Conservation (phyloP, 1,140 invertebrate species). For the Drosophila sproati region DNA sequence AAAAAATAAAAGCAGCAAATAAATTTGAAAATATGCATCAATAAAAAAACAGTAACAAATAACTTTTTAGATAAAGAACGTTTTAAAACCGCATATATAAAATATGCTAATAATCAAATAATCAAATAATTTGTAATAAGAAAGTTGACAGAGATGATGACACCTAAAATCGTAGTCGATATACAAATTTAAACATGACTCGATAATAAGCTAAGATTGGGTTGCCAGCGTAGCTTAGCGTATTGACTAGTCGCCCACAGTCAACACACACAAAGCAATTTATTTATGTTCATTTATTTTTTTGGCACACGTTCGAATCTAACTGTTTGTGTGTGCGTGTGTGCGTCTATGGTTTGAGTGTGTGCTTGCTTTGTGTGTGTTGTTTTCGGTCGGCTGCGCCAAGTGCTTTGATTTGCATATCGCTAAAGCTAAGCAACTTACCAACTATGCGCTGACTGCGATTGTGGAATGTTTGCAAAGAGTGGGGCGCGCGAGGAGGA, state of each 20-base stretch:
- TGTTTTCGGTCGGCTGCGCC: constrained; percentile 14
- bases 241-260: constrained; percentile 29
- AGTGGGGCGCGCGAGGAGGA: neutral
- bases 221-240: constrained; percentile 3
- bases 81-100: too few relatives aligned
- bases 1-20: neutral
- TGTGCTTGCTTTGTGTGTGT: constrained; percentile 25
- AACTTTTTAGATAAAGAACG: too few relatives aligned
- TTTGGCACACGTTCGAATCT: constrained; percentile 65
- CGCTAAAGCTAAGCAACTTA: constrained; percentile 30
- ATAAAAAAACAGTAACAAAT: too few relatives aligned
- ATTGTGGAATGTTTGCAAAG: constrained; percentile 14
- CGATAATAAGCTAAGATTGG: neutral
- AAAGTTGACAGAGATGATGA: neutral
- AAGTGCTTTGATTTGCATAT: constrained; percentile 50
- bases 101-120: too few relatives aligned
- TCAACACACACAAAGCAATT: constrained; percentile 23
- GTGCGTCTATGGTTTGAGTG: constrained; percentile 8
- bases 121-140: neutral
- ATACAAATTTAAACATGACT: neutral
- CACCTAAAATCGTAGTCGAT: neutral
- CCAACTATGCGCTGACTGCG: constrained; percentile 24
- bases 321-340: constrained; percentile 32
- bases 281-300: constrained; percentile 67
- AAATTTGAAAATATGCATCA: neutral